phyloP scores from a whole-genome alignment of 2,113 vertebrate genomes.

The Sinocyclocheilus maitianheensis region DNA sequence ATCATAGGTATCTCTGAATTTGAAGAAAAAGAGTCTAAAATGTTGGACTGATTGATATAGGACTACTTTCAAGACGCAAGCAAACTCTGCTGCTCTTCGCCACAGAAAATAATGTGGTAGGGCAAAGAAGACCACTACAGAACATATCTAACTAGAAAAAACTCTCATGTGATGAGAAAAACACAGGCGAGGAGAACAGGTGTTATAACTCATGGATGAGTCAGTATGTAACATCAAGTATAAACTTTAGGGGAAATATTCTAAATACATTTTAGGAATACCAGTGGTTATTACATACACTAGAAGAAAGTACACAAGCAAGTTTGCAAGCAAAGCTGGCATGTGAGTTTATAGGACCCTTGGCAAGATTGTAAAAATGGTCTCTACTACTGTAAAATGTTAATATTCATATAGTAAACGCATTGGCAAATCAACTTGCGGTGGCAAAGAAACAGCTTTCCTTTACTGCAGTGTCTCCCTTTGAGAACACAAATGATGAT shows the following conservation, averaged over 20 bases:
- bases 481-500: no score
- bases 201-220: not conserved
- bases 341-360: not conserved
- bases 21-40: not conserved
- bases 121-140: not conserved
- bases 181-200: not conserved
- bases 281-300: not conserved
- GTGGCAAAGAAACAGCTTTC: no score
- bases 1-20: not conserved
- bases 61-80: not conserved
- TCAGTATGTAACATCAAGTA: not conserved
- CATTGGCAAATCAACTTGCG: no score
- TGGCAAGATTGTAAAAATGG: no score
- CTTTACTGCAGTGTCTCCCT: no score
- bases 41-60: not conserved
- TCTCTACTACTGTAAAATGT: no score
- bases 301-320: not conserved
- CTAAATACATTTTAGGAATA: not conserved
- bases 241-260: not conserved
- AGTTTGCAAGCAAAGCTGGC: not conserved
- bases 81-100: not conserved
- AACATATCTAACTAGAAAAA: not conserved
- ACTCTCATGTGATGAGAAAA: not conserved
- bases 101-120: conserved; percentile 3
- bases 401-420: no score